Evolutionary conservation across 2,113 vertebrate species (phyloP).

Genomic region (Perca flavescens): DNA sequence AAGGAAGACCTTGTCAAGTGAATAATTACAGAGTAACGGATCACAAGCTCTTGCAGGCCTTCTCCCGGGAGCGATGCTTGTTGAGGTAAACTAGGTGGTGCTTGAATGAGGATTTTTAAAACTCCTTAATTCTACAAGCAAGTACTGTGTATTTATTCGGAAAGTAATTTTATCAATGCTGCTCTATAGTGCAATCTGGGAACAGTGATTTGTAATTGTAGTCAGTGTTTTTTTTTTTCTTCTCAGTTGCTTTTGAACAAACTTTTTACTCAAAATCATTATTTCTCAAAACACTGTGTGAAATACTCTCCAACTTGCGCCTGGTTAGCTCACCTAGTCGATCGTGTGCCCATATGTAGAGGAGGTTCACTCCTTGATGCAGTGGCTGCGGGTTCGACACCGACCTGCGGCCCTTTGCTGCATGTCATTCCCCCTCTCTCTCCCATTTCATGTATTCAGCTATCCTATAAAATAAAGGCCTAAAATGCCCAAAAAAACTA

Average conservation of each 20-base stretch:
- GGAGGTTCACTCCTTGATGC: no score
- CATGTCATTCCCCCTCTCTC: no score
- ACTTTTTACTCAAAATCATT: background rate
- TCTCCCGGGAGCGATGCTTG: slow-evolving; percentile 46
- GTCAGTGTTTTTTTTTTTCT: background rate
- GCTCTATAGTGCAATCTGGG: slow-evolving; percentile 1
- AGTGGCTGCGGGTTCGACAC: no score
- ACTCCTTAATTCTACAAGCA: background rate
- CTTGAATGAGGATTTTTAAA: background rate
- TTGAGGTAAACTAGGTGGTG: slow-evolving; percentile 48
- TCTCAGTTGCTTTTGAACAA: background rate
- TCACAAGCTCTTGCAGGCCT: slow-evolving; percentile 53
- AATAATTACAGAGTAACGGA: slow-evolving; percentile 68
- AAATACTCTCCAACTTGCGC: background rate
- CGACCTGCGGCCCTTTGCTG: no score
- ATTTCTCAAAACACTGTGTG: slow-evolving; percentile 3
- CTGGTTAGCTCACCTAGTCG: no score
- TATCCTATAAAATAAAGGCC: no score
- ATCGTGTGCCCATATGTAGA: no score
- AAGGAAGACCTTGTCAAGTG: slow-evolving; percentile 72
- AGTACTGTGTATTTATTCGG: slow-evolving; percentile 8
- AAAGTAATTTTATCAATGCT: slow-evolving; percentile 23
- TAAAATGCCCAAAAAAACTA: no score
- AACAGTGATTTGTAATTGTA: slow-evolving; percentile 29
- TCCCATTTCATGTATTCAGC: no score